phyloP scores from a whole-genome alignment of 30 jellyfish, hydroid and myxozoan genomes.

The Catostylus mosaicus region DNA sequence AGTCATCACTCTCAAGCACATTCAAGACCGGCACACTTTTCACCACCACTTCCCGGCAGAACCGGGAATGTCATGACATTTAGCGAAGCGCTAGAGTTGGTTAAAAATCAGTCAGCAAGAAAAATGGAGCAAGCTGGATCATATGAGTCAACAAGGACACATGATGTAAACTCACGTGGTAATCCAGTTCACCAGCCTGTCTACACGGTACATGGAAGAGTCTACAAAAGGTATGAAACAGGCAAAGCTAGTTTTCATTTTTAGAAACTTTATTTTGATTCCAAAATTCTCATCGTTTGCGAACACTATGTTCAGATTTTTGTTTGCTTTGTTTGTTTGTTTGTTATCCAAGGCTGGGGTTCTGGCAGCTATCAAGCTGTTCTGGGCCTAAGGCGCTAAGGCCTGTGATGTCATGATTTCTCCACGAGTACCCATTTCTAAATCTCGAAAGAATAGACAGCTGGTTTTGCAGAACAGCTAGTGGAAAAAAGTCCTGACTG shows the following conservation, averaged over 20 bases:
- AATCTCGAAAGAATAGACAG: too few relatives aligned
- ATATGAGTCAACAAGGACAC: constrained; percentile 33
- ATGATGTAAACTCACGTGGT: constrained; percentile 18
- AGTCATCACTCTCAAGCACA: constrained; percentile 33
- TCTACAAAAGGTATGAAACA: constrained; percentile 51
- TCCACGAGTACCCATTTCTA: too few relatives aligned
- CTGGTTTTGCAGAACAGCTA: too few relatives aligned
- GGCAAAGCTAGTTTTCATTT: too few relatives aligned
- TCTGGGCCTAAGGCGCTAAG: too few relatives aligned
- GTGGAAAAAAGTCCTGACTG: too few relatives aligned
- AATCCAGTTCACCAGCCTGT: constrained; percentile 36
- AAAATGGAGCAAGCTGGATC: constrained; percentile 68
- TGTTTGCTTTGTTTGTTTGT: too few relatives aligned
- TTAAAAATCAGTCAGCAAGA: constrained; percentile 61
- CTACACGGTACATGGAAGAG: constrained; percentile 50
- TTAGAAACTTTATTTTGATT: too few relatives aligned
- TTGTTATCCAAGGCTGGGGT: too few relatives aligned
- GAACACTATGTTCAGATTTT: neutral
- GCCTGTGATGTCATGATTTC: too few relatives aligned
- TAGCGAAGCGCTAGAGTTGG: constrained; percentile 93
- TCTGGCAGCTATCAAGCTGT: too few relatives aligned
- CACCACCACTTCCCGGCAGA: constrained; percentile 63
- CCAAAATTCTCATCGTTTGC: neutral
- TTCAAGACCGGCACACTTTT: constrained; percentile 56
- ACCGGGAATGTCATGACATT: constrained; percentile 87